Evolutionary conservation across 2,888 invertebrate species (phyloP).

Genomic region (Meganola albula): DNA sequence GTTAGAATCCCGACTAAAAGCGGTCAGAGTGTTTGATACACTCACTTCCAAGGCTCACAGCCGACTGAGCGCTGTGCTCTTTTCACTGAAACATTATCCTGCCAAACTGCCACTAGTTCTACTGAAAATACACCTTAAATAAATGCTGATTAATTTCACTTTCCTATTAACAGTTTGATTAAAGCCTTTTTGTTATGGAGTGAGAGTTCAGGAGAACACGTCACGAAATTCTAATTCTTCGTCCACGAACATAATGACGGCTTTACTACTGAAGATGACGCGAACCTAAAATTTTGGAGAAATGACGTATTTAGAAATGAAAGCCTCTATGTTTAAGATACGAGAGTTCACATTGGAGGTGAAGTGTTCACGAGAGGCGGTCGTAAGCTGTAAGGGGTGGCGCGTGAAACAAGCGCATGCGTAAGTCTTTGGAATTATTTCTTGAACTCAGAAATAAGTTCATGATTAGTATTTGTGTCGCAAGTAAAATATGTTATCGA

Average conservation of each 20-base stretch:
- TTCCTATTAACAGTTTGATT: constrained; percentile 20
- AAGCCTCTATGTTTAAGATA: constrained; percentile 47
- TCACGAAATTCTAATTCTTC: constrained; percentile 70
- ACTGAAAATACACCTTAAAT: constrained; percentile 42
- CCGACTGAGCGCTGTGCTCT: constrained; percentile 60
- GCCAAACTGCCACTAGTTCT: constrained; percentile 15
- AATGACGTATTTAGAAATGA: constrained; percentile 41
- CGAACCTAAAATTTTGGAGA: constrained; percentile 50
- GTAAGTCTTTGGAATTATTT: constrained; percentile 57
- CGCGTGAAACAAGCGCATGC: constrained; percentile 73
- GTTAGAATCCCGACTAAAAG: constrained; percentile 43
- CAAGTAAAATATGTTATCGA: constrained; percentile 20
- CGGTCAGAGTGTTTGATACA: constrained; percentile 36
- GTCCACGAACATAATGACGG: constrained; percentile 68
- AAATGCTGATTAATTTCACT: constrained; percentile 22
- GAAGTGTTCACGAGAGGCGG: constrained; percentile 59
- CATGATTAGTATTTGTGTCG: constrained; percentile 25
- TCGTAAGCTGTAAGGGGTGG: constrained; percentile 75
- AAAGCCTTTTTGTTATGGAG: constrained; percentile 32
- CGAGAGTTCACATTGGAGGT: constrained; percentile 64
- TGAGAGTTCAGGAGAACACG: constrained; percentile 49
- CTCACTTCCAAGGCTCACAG: constrained; percentile 55
- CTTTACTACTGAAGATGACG: constrained; percentile 66
- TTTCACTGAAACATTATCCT: constrained; percentile 47
- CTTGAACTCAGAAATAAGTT: constrained; percentile 53